A percentile compares a stretch with the other conserved stretches of the same genome.
These are phyloP conservation scores for Paraescarpia echinospica DNA, from an alignment of 1,140 invertebrate genomes.

Conservation along the genomic window DNA sequence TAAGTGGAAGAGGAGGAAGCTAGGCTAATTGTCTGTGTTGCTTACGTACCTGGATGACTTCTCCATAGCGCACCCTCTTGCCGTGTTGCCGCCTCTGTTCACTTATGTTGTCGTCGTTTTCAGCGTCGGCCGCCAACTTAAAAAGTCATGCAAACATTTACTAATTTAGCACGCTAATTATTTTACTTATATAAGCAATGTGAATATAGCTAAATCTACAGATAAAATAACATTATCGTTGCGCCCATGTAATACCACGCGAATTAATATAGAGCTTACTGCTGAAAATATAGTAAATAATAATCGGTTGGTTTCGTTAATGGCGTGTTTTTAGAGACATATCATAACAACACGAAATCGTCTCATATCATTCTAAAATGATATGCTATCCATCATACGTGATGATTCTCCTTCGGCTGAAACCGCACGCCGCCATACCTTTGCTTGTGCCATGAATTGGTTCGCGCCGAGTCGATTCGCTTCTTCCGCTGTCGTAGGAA, in stretches of 20 bases:
- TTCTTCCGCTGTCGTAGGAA: background rate
- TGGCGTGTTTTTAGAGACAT: background rate
- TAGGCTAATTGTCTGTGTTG: background rate
- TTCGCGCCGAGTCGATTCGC: slow-evolving; percentile 19
- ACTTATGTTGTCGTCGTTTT: slow-evolving; percentile 34
- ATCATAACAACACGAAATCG: too few relatives aligned
- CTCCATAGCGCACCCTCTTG: slow-evolving; percentile 33
- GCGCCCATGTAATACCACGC: background rate
- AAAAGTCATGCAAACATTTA: slow-evolving; percentile 1
- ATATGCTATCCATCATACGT: background rate
- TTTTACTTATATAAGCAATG: background rate
- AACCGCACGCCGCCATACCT: slow-evolving; percentile 5
- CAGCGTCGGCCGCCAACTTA: slow-evolving; percentile 41
- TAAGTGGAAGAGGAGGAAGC: background rate
- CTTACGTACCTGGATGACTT: slow-evolving; percentile 32
- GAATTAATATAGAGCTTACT: background rate
- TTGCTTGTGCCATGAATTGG: slow-evolving; percentile 23
- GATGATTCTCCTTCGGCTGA: background rate
- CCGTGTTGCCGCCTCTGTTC: slow-evolving; percentile 34
- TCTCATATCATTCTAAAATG: background rate
- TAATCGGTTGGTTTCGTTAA: background rate
- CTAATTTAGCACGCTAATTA: background rate
- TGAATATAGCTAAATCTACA: background rate
- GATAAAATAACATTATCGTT: background rate
- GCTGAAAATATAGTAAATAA: background rate